Evolutionary conservation across 2,113 vertebrate species (phyloP).

Genomic region (Ameiurus melas): DNA sequence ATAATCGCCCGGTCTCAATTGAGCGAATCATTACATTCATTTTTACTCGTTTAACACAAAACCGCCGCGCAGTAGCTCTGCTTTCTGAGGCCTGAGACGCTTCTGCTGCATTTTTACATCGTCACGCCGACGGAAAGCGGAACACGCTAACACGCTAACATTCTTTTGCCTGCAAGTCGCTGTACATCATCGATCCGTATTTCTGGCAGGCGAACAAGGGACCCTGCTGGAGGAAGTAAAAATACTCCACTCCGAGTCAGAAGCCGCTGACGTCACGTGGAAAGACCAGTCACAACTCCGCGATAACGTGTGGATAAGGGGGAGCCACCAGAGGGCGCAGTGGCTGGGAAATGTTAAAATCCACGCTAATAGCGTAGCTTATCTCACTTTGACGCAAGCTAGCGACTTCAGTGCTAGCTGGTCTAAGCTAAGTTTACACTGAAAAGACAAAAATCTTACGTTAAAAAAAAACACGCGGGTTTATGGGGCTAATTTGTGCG

Average conservation of each 20-base stretch:
- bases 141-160: not conserved
- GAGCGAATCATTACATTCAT: slow-evolving; percentile 16
- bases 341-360: not conserved
- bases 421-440: too few species aligned
- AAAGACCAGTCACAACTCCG: too few species aligned
- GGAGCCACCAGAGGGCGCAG: not conserved
- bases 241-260: too few species aligned
- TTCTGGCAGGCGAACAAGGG: too few species aligned
- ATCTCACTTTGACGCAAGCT: not conserved
- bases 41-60: not conserved
- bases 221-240: too few species aligned
- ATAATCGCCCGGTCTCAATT: not conserved
- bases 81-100: not conserved
- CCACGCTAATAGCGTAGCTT: not conserved
- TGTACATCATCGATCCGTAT: too few species aligned
- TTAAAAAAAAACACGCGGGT: not conserved
- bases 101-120: not conserved
- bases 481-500: too few species aligned
- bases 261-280: too few species aligned
- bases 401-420: not conserved
- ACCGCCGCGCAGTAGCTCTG: not conserved
- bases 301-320: not conserved
- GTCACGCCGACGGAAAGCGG: not conserved
- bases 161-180: too few species aligned
- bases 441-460: not conserved